Conservation (phyloP, 2,797 vertebrate genomes). For the Spinibarbus caldwelli region DNA sequence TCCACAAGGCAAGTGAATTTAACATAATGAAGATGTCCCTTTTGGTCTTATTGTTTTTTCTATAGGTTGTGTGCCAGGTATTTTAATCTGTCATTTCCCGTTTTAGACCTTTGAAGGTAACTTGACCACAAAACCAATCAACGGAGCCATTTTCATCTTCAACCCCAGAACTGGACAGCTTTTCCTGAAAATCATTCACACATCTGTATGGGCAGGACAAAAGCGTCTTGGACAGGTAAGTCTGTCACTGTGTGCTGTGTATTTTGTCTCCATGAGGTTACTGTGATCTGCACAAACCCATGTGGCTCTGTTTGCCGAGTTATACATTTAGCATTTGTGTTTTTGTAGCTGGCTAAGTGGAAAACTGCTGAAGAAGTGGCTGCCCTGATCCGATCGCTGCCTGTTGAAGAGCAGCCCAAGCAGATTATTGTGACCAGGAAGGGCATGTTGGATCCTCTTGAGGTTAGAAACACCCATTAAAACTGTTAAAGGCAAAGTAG, state of each 20-base stretch:
- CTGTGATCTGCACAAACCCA: neutral
- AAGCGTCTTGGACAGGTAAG: conserved; percentile 96
- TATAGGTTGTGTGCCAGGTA: neutral
- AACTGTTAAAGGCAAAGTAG: neutral
- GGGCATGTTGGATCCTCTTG: conserved; percentile 97
- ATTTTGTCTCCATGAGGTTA: neutral
- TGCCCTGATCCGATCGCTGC: conserved; percentile 96
- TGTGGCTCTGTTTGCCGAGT: neutral
- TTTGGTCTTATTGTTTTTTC: neutral
- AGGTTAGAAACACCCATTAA: conserved; percentile 76
- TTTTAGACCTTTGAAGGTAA: conserved; percentile 98
- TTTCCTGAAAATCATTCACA: conserved; percentile 99
- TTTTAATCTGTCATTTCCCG: neutral
- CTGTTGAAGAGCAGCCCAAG: conserved; percentile 98
- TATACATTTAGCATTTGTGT: neutral
- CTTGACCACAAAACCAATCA: conserved; percentile 99
- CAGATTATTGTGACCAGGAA: conserved; percentile 99
- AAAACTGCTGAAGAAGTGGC: conserved; percentile 99
- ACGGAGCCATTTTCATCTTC: conserved; percentile 99
- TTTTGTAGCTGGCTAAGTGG: conserved; percentile 94
- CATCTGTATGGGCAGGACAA: conserved; percentile 98
- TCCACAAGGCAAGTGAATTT: conserved; percentile 89
- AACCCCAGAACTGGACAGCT: conserved; percentile 99
- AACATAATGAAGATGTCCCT: neutral
- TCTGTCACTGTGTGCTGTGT: neutral